Base-by-base conservation (phyloP, 2,113 vertebrate species). In the Chamaetylas fuelleborni region DNA sequence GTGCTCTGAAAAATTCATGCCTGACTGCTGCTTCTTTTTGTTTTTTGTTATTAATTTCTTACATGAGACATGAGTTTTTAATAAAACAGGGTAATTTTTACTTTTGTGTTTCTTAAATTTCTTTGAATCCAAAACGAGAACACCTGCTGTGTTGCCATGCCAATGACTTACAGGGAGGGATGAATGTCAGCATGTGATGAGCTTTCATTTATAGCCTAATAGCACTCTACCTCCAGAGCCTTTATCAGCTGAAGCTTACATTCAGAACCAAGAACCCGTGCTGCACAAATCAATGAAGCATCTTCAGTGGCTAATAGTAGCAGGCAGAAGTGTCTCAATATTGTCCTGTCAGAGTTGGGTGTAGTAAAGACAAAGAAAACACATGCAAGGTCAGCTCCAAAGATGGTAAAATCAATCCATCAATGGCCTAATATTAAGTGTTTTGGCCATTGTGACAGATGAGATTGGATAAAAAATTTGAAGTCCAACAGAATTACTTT, bases 121-220 rank as follows among this genome's bases (percentile, higher is more conserved):
- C 54, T 80, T 73, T 42, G 38, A 67, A 54, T 70, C 34, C 65
- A 83, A 69, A 92, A 45, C 8, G 6, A 83, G 71, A 90, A 40
- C 64, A 73, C 78, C 77, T 82, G 61, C 86, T 87, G 79, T 83
- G 61, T 88, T 90, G 54, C 61, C 76, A 43, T 91, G 90, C n/a
- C 92, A 96, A 74, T 93, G 88, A 92, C 58, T 83, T 92, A 64
- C 62, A 93, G 58, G 92, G 58, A 69, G 29, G 29, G 38, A 42
- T 69, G 58, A 86, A 66, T 73, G 48, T 86, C 78, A 92, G 26
- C 50, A 62, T 34, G 34, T 38, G 76, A 86, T 40, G 42, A 76
- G n/a, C 70, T 93, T 95, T 96, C 76, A 65, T 92, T 92, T 87
- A 67, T 58, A 96, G 36, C 53, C 42, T 86, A 40, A 78, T 76